A percentile compares a stretch with the other conserved stretches of the same genome.
Evolutionary conservation across 2,113 vertebrate genomes (phyloP).

Genomic region (Paralichthys olivaceus): DNA sequence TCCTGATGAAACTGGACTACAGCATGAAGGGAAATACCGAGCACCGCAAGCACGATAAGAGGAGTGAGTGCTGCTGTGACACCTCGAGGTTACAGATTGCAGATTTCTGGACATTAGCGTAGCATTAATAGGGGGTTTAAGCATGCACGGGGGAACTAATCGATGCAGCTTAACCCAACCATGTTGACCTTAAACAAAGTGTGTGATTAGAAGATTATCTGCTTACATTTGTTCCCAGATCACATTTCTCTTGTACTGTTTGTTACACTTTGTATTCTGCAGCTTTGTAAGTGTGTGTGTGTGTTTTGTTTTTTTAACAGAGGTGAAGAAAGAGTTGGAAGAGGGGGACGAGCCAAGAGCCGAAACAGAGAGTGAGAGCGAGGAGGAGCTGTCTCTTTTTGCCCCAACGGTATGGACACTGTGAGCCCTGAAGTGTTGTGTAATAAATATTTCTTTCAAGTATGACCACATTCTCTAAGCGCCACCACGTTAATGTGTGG

Average conservation of each 20-base stretch:
- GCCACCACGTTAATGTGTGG: background rate
- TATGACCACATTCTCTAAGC: slow-evolving; percentile 7
- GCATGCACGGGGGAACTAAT: too few relatives aligned
- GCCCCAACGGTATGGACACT: slow-evolving; percentile 88
- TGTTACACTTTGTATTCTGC: background rate
- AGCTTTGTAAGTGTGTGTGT: slow-evolving; percentile 14
- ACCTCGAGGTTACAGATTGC: background rate
- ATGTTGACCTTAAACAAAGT: background rate
- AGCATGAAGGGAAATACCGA: slow-evolving; percentile 97
- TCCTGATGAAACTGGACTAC: slow-evolving; percentile 99
- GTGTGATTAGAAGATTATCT: background rate
- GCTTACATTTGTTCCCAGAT: slow-evolving; percentile 4
- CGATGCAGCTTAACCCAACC: background rate
- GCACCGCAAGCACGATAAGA: slow-evolving; percentile 94
- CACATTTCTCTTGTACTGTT: background rate
- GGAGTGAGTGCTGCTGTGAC: slow-evolving; percentile 85
- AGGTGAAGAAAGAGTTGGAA: slow-evolving; percentile 87
- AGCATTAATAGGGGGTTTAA: too few relatives aligned
- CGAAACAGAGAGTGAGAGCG: slow-evolving; percentile 97
- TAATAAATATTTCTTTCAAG: slow-evolving; percentile 10
- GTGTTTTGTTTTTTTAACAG: slow-evolving; percentile 53
- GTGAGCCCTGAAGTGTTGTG: background rate
- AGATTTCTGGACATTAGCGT: background rate
- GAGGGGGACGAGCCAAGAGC: slow-evolving; percentile 90
- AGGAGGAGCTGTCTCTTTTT: slow-evolving; percentile 95